Base-by-base conservation (phyloP, 2,113 vertebrate species). In the Hippocampus comes region DNA sequence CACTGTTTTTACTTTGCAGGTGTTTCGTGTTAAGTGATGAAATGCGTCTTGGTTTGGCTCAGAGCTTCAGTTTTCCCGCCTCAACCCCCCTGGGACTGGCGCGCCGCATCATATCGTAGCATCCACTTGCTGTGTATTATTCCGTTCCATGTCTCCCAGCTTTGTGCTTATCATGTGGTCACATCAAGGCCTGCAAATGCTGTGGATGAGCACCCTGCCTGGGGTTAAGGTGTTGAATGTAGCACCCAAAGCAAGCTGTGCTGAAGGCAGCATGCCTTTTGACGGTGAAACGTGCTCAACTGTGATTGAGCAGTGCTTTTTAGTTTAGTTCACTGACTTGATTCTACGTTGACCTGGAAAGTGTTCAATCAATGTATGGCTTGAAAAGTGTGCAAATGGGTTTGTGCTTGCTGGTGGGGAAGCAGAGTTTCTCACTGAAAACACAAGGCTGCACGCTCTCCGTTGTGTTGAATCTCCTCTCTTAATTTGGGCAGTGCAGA, bases 91-190 rank as follows among this genome's bases (percentile, higher is more conserved):
- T 73, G 84, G 78, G 65, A 73, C 70, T 80, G 78, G 78, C 71
- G 82, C 75, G 80, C 78, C 70, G 68, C 80, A 74, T 67, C 83
- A 74, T 79, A 73, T 70, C 74, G 67, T 42, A 64, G 68, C 51
- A 67, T 77, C 70, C 78, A 76, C 75, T 75, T 72, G 75, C 74
- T 84, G 74, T 76, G 61, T 74, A 63, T 76, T 82, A 81, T 79
- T 81, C 12, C 71, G 72, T 63, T 75, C 76, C 34, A 38, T 43
- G 67, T 78, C 83, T 84, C 83, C 79, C 38, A 78, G 83, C 76
- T 80, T 68, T 21, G 51, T 67, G 87, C 89, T 92, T 90, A 91
- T 92, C 90, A 88, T 18, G 74, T 79, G 84, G 88, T 90, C 91
- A 83, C 75, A 89, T 86, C 73, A 86, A 87, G 86, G 85, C 88